Conservation (phyloP, 2,797 vertebrate species). For the Micromesistius poutassou region DNA sequence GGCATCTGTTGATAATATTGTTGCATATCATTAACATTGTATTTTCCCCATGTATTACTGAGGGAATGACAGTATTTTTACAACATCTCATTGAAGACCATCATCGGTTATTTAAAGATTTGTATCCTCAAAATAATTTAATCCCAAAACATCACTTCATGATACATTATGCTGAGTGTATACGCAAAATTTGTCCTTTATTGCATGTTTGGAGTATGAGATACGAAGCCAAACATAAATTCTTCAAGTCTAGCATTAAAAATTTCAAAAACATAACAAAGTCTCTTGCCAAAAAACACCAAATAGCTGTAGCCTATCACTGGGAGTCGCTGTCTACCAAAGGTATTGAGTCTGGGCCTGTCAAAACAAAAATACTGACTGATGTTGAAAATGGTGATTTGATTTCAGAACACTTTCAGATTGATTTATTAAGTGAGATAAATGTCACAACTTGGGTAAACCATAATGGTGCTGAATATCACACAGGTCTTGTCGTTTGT, state of each 20-base stretch:
- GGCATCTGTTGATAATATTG: constrained; percentile 8
- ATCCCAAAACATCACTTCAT: constrained; percentile 22
- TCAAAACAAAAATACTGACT: constrained; percentile 27
- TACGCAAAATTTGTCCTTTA: constrained; percentile 17
- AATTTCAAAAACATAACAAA: constrained; percentile 29
- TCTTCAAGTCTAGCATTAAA: constrained; percentile 26
- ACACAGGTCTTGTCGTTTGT: constrained; percentile 32
- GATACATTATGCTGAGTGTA: constrained; percentile 11
- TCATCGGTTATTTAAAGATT: constrained; percentile 4
- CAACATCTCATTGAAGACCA: constrained; percentile 7
- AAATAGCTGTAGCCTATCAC: constrained; percentile 21
- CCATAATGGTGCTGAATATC: constrained; percentile 21
- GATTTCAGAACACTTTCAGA: constrained; percentile 25
- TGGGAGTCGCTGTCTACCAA: constrained; percentile 16
- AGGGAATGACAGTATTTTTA: constrained; percentile 13
- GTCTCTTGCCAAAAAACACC: constrained; percentile 25
- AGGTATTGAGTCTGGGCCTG: constrained; percentile 19
- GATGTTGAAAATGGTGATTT: constrained; percentile 27
- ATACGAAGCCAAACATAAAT: constrained; percentile 23
- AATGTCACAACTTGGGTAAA: constrained; percentile 26
- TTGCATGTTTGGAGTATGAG: constrained; percentile 29
- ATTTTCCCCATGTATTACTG: constrained; percentile 3
- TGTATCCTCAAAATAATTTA: constrained; percentile 17
- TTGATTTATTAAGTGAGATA: constrained; percentile 24
- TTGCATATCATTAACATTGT: constrained; percentile 6